These are phyloP conservation scores for Danio tinwini DNA, from an alignment of 2,797 vertebrate genomes.

Conservation along the genomic window DNA sequence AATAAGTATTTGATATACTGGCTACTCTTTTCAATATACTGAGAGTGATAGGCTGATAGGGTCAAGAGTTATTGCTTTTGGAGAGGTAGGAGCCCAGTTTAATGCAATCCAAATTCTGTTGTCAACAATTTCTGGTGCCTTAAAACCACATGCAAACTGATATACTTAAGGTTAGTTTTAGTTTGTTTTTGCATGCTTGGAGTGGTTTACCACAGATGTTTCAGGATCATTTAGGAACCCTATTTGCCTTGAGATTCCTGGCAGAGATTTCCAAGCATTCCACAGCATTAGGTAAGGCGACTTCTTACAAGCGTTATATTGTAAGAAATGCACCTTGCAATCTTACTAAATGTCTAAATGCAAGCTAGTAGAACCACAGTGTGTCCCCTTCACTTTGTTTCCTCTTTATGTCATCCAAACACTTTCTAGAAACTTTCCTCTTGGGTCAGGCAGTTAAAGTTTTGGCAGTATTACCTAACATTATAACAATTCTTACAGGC, in stretches of 20 bases:
- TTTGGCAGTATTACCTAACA: slow-evolving; percentile 78
- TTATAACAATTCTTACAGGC: slow-evolving; percentile 76
- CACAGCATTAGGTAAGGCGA: slow-evolving; percentile 24
- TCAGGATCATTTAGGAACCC: slow-evolving; percentile 20
- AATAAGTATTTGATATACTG: neutral
- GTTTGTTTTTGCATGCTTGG: slow-evolving; percentile 9
- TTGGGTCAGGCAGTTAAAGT: slow-evolving; percentile 67
- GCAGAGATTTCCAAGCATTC: slow-evolving; percentile 1
- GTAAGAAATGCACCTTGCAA: slow-evolving; percentile 22
- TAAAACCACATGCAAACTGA: neutral
- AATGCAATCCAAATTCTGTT: neutral
- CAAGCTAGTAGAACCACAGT: slow-evolving; percentile 59
- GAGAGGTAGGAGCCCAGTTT: neutral
- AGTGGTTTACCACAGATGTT: slow-evolving; percentile 33
- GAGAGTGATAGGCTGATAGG: neutral
- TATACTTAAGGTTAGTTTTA: slow-evolving; percentile 11
- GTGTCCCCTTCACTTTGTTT: slow-evolving; percentile 64
- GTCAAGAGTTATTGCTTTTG: neutral
- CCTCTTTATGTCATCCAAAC: slow-evolving; percentile 70
- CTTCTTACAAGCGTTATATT: slow-evolving; percentile 31
- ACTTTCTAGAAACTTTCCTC: slow-evolving; percentile 65
- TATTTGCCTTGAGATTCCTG: slow-evolving; percentile 19
- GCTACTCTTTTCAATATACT: neutral
- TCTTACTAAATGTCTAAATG: neutral
- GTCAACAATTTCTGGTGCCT: neutral